Base-by-base conservation (phyloP, 2,797 vertebrate genomes). In the Protosalanx chinensis region DNA sequence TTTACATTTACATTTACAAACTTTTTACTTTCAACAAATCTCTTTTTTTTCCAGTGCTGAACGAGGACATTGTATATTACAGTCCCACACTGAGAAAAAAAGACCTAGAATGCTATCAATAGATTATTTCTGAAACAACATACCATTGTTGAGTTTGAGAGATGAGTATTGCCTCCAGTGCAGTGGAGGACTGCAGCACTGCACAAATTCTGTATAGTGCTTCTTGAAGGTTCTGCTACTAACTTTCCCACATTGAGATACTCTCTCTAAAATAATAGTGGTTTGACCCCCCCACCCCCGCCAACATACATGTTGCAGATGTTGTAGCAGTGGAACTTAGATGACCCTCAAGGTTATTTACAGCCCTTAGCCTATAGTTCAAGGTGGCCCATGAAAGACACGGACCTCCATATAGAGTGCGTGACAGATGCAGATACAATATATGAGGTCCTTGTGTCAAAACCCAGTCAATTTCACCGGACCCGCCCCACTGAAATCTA, bases 391-490 rank as follows among this genome's bases (percentile, higher is more conserved):
- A 58, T 78, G 20, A 59, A 67, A 81, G 57, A 23, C 37, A 49
- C 15, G 32, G 27, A 29, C 60, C 29, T 16, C 37, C 30, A 69
- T 64, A 32, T 23, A 59, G 75, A 75, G 75, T 74, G 65, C 72
- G 68, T 76, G 75, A 63, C 66, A 74, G 75, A 51, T 33, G 63
- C 73, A 51, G 58, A 27, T 33, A 63, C 29, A 7, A 41, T 46
- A 56, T 56, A 56, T 56, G 68, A 66, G 68, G 49, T 35, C 74
- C 29, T 66, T 70, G 35, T 78, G 82, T 86, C 79, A 86, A 81
- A 82, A 85, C 80, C 69, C 79, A 88, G 82, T 84, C 84, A 90
- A 88, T 90, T 90, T 90, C 88, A 89, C 86, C 78, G 78, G 74
- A 74, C 80, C 82, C 79, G 82, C 80, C 73, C 79, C 80, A 80